Conservation (phyloP, 2,888 invertebrate genomes). For the Drosophila buzzatii region DNA sequence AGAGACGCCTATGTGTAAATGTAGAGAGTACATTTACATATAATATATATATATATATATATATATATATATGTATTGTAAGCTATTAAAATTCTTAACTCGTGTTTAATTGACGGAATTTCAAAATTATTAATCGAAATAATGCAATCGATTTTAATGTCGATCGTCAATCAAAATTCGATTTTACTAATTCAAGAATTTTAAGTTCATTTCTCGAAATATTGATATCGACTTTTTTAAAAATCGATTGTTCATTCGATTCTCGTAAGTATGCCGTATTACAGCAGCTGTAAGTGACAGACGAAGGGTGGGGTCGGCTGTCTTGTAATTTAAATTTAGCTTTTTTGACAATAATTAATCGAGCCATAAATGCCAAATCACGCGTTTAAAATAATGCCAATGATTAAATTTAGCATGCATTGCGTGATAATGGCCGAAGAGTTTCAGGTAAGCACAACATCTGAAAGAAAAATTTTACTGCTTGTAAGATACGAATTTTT, state of each 20-base stretch:
- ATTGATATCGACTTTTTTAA: not conserved
- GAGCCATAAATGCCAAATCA: slow-evolving; percentile 64
- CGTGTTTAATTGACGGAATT: slow-evolving; percentile 7
- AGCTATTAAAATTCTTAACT: slow-evolving; percentile 35
- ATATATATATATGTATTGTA: not conserved
- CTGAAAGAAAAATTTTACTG: not conserved
- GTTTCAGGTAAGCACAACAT: slow-evolving; percentile 31
- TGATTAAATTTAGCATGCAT: slow-evolving; percentile 71
- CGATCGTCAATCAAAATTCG: not conserved
- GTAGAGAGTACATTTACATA: not conserved
- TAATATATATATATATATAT: too few species aligned
- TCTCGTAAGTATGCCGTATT: too few species aligned
- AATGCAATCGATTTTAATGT: not conserved
- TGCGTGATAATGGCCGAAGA: slow-evolving; percentile 46
- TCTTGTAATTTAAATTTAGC: slow-evolving; percentile 69
- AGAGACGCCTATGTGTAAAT: not conserved
- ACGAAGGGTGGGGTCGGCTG: not conserved
- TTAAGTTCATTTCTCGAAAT: slow-evolving; percentile 9
- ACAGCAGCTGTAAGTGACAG: not conserved
- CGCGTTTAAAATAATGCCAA: slow-evolving; percentile 66
- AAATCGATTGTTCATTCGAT: not conserved
- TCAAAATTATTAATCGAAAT: not conserved
- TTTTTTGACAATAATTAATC: slow-evolving; percentile 73
- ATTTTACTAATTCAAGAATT: not conserved
- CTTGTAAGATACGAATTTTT: not conserved